Evolutionary conservation across 30 jellyfish, hydroid and myxozoan genomes (phyloP), one percentile per base, ranked within the genome.

Genomic region (Rhopilema esculentum): DNA sequence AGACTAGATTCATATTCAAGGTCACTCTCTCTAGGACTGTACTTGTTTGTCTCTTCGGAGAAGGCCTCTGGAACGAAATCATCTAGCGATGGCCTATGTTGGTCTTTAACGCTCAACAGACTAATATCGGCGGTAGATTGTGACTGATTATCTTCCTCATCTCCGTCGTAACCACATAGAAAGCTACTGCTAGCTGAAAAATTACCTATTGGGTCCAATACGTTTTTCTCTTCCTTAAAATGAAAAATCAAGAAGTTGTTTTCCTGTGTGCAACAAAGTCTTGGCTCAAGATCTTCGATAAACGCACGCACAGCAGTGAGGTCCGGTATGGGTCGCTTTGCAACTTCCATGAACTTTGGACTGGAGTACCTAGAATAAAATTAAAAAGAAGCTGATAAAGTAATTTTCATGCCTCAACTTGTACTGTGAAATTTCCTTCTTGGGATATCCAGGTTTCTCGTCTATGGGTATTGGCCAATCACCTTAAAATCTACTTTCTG

Each of bases 131-230:
- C 76, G 12, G 50, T 33, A 0, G 93, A 31, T 50, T 85, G 93
- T 1, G 28, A 73, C 26, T 57, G 75, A 25, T 85, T 85, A 50
- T 85, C 93, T 64, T 85, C 93, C 49, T 85, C 93, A 28, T 85
- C 93, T 19, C 93, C 93, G 40, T 85, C 93, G 30, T 85, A 85
- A 8, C 93, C 93, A 27, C 78, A 85, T 49, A 85, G 66, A 33
- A 85, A 85, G 69, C 93, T 85, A 66, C 88, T 85, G 53, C 77
- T 70, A 8, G 73, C 88, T 0, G 93, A 85, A 12, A 40, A 32
- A 51, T 74, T 50, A 66, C 61, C 75, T 27, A 61, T 57, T 12
- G 93, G 88, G 66, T 85, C 93, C 16, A 85, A 63, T 16, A 85
- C 64, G 79, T 85, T 85, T 76, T 64, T 62, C 83, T 85, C 93